Base-by-base conservation (phyloP, 2,888 invertebrate genomes). In the Cenopis cana region DNA sequence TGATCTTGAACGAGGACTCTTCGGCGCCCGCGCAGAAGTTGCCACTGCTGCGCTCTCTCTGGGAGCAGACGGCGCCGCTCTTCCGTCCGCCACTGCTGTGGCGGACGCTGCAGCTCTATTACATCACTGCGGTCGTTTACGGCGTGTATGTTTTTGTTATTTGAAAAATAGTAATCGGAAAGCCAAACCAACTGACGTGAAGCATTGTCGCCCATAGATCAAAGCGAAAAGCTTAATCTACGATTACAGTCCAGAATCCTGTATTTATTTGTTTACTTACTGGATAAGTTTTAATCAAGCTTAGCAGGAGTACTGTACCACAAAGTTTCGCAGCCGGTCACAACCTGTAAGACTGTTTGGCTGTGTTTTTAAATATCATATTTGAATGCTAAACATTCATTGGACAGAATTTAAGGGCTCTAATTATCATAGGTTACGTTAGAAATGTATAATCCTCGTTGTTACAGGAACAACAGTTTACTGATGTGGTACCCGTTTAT, bases 81-180 rank as follows among this genome's bases (percentile, higher is more conserved):
- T 94, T 94, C 74, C 86, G 85, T 52, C 84, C 89, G 0, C 94
- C 95, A 0, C 79, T 94, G 1, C 76, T 94, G 0, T 83, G 80
- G 64, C 84, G 88, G 41, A 94, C 94, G 0, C 59, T 91, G 0
- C 88, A 95, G 50, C 86, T 94, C 9, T 94, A 93, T 80, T 86
- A 89, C 64, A 89, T 95, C 4, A 94, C 94, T 76, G 94, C 94
- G 73, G 85, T 93, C 0, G 93, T 95, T 67, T 95, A 95, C 90
- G 94, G 94, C 82, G 94, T 95, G 95, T 95, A 82, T 86, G 91
- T 81, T 24, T 59, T 18, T 14, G 8, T 49, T 12, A 33, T 33
- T 33, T 33, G 5, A 33, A 8, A 6, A 14, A 12, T 18, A 38
- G 41, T 5, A 46, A n/a, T 33, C 6, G 41, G 5, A 46, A 4